Evolutionary conservation across 2,888 invertebrate genomes (phyloP), one percentile per base, ranked within the genome.

Genomic region (Cephus runcator): DNA sequence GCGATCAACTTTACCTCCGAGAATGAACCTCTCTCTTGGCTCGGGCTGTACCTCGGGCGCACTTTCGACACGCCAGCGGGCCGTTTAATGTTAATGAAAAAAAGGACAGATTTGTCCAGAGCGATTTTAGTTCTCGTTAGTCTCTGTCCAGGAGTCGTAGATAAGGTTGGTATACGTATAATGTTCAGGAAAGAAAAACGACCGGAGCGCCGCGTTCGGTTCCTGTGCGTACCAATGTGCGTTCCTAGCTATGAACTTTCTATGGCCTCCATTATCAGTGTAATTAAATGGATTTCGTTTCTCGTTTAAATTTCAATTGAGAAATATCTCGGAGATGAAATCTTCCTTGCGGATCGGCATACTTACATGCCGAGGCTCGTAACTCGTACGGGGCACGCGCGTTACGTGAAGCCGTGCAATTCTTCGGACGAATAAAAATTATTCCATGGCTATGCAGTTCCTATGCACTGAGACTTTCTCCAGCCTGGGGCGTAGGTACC

Each of bases 321-420:
- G 56, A 56, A 56, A 23, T 56, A 56, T 56, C 56, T 9, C 9
- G 15, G 6, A 56, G 56, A 56, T 56, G 9, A 23, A 56, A 56
- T 56, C 56, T 56, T 56, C 23, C 1, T 56, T 23, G 23, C 56
- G 23, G 23, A 56, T 56, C 56, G 9, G 23, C 23, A 31, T 71
- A 15, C 35, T 12, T 34, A 34, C 34, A 9, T 34, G 23, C 6
- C 1, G 74, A 11, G 30, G 6, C 74, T 74, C 74, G 74, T 74
- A 33, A 34, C 12, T 34, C 33, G 71, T 6, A 69, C 76, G 76
- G 33, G 81, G 82, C 79, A 81, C 83, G 84, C 79, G 85, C 84
- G 81, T 85, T 85, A 83, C 80, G 85, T 79, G 85, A 84, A 82
- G 83, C 79, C 83, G 80, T 80, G 83, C 84, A 76, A 79, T 82